Evolutionary conservation across 2,113 vertebrate genomes (phyloP).

Genomic region (Rostratula benghalensis): DNA sequence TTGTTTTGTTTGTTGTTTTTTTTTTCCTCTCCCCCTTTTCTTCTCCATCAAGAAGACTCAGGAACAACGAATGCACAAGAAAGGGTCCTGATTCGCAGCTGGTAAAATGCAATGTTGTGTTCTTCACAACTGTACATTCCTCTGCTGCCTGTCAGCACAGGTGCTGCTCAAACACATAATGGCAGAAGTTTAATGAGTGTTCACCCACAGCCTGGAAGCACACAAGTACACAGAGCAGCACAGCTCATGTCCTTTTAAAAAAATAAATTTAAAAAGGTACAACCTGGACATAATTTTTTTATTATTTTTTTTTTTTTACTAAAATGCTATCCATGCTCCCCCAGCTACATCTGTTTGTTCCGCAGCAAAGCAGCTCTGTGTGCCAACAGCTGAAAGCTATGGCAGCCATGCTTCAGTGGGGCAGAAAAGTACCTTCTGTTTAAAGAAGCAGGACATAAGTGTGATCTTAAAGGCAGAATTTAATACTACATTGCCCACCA

Average conservation of each 20-base stretch:
- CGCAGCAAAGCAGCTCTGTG: neutral
- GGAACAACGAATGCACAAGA: neutral
- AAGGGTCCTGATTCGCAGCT: neutral
- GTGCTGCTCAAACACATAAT: neutral
- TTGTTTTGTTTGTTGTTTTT: too few relatives aligned
- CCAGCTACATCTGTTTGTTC: neutral
- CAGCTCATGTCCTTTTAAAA: neutral
- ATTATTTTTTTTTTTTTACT: neutral
- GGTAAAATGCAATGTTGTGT: neutral
- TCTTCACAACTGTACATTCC: neutral
- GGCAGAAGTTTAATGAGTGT: neutral
- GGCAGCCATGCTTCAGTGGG: slow-evolving; percentile 23
- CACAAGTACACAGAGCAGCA: neutral
- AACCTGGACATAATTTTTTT: neutral
- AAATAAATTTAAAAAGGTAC: too few relatives aligned
- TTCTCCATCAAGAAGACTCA: neutral
- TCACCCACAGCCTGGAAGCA: neutral
- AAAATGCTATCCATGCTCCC: neutral
- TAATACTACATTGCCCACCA: neutral
- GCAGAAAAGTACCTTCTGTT: slow-evolving; percentile 42
- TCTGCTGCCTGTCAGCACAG: neutral
- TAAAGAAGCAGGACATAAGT: neutral
- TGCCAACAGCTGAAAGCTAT: neutral
- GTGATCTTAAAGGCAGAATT: neutral
- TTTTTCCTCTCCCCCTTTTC: neutral